Base-by-base conservation (phyloP, 2,888 invertebrate species). In the Cheilosia variabilis region DNA sequence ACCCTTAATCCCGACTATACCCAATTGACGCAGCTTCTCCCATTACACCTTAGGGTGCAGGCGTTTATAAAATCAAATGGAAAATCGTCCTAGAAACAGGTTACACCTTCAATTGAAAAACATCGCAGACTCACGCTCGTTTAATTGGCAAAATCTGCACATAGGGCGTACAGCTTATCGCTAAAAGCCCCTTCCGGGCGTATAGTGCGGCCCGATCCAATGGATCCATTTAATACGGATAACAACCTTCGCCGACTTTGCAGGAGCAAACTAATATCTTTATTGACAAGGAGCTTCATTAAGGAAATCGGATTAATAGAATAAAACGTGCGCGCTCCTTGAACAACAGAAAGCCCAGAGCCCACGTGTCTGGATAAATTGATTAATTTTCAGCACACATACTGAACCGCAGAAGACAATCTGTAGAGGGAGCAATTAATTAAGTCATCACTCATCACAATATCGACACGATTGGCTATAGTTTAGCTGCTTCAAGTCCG, bases 361-460 rank as follows among this genome's bases (percentile, higher is more conserved):
- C 47, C 15, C 57, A 63, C 31, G 37, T 60, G 22, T 37, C 57
- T 65, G 41, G 47, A 19, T 43, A 43, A 57, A 75, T 66, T 57
- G 75, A 75, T 75, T 75, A 57, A 73, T 73, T 73, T 55, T 47
- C 63, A 50, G 31, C 65, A 65, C 75, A 41, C 57, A 65, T 65
- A 66, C 58, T 66, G 50, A 50, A 58, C 50, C 41, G 17, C 65
- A 75, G 41, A 47, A 22, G 7, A 19, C 19, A 22, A 19, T 22
- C 13, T 13, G 4, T 9, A 1, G 17, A 4, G 34, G 19, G 27
- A n/a, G 10, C 41, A 66, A 75, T 57, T 24, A 65, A 63, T 65
- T 65, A 57, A 65, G 57, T 47, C 65, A 58, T 58, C 50, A 66
- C 57, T 41, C 65, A 58, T 58, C 50, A 66, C 57, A 50, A 58